Percentiles rank a stretch among this genome's conserved stretches.
Evolutionary conservation across 2,113 vertebrate genomes (phyloP).

Genomic region (Tachycineta bicolor): DNA sequence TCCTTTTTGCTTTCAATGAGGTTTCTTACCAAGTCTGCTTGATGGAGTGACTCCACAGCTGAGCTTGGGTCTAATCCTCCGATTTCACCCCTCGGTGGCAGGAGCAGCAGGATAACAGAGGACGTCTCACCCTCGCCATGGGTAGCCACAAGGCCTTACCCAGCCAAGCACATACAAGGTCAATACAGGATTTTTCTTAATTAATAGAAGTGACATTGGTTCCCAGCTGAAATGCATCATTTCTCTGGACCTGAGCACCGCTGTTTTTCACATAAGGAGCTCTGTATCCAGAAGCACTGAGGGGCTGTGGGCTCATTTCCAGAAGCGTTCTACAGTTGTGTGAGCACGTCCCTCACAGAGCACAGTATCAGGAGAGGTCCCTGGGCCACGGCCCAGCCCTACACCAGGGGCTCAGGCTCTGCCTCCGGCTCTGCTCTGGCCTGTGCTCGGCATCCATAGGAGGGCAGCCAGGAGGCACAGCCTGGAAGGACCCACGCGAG

Average conservation of each 20-base stretch:
- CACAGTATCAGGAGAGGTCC: neutral
- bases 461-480: neutral
- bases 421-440: neutral
- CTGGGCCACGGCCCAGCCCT: neutral
- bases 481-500: fast-evolving
- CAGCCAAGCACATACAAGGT: neutral
- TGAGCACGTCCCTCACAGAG: fast-evolving
- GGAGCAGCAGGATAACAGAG: fast-evolving
- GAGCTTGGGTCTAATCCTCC: neutral
- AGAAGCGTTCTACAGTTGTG: neutral
- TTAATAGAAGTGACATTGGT: neutral
- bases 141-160: neutral
- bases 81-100: fast-evolving
- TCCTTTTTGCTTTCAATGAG: neutral
- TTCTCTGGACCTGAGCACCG: neutral
- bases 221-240: neutral
- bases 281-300: neutral
- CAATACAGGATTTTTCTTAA: neutral
- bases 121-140: neutral
- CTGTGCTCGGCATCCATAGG: fast-evolving
- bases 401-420: neutral
- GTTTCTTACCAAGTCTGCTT: neutral
- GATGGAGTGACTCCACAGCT: neutral
- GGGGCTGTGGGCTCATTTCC: neutral
- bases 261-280: neutral